Percentiles rank a stretch among this genome's conserved stretches.
phyloP scores from a whole-genome alignment of 2,888 invertebrate species.

The Pelosia muscerda region DNA sequence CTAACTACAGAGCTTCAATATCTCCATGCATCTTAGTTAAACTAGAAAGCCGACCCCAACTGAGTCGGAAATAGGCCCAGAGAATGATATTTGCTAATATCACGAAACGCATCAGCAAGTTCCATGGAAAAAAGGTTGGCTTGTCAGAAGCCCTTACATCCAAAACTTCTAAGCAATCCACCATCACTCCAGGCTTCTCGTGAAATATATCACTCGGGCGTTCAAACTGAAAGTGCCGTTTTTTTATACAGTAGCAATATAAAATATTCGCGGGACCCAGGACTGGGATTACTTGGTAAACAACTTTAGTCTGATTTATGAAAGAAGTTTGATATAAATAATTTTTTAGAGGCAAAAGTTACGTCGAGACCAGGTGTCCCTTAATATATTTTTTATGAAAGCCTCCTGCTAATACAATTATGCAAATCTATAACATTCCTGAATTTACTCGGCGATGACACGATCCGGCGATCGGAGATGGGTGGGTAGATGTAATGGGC shows the following conservation, averaged over 20 bases:
- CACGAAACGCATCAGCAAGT: not conserved
- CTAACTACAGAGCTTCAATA: too few relatives aligned
- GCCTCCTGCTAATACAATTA: slow-evolving; percentile 77
- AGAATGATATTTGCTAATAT: not conserved
- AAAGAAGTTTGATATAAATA: slow-evolving; percentile 83
- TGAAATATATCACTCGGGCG: slow-evolving; percentile 41
- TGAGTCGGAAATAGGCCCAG: too few relatives aligned
- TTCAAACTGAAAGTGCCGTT: slow-evolving; percentile 56
- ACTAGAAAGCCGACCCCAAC: too few relatives aligned
- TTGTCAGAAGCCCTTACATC: not conserved
- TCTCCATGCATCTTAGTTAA: too few relatives aligned
- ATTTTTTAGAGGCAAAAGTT: slow-evolving; percentile 83
- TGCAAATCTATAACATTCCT: slow-evolving; percentile 74
- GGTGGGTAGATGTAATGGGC: slow-evolving; percentile 26
- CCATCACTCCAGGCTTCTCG: slow-evolving; percentile 22
- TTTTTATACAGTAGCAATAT: slow-evolving; percentile 56
- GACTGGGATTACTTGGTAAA: slow-evolving; percentile 83
- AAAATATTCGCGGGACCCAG: slow-evolving; percentile 58
- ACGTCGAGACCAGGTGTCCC: slow-evolving; percentile 77
- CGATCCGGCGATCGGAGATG: slow-evolving; percentile 31
- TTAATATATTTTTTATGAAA: slow-evolving; percentile 80
- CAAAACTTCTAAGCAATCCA: slow-evolving; percentile 32
- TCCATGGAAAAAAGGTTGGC: not conserved
- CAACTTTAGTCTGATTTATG: slow-evolving; percentile 85
- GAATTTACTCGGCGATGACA: slow-evolving; percentile 58